A percentile compares a stretch with the other conserved stretches of the same genome.
phyloP scores from a whole-genome alignment of 2,113 vertebrate species.

The Calypte anna region DNA sequence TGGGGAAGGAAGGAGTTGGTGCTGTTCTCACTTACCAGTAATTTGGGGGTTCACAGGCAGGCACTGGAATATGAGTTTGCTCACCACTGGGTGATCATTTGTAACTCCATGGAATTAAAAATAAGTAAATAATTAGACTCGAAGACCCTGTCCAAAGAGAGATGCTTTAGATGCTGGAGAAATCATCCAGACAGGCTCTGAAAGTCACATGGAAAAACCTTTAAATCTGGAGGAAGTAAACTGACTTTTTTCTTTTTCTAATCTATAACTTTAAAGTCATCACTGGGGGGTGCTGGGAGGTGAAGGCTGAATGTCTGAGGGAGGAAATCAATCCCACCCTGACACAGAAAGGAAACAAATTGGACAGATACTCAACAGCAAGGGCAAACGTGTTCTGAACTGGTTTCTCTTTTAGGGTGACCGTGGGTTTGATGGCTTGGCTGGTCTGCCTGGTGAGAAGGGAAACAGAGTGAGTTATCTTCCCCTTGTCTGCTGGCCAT shows the following conservation, averaged over 20 bases:
- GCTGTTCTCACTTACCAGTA: rapidly evolving
- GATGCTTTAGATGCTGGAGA: neutral
- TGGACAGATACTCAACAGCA: neutral
- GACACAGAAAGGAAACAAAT: neutral
- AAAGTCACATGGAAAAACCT: neutral
- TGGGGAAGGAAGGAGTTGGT: neutral
- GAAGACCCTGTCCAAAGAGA: neutral
- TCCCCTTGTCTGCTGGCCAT: neutral
- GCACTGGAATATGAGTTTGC: neutral
- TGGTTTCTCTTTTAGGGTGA: conserved; percentile 84
- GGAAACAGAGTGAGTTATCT: conserved; percentile 88
- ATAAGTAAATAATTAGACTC: neutral
- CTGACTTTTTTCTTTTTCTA: neutral
- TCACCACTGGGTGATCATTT: neutral
- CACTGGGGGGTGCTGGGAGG: neutral
- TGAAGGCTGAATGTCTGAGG: neutral
- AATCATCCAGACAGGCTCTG: neutral
- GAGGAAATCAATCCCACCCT: neutral
- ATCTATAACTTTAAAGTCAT: neutral
- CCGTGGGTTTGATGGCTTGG: conserved; percentile 93
- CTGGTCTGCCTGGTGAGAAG: conserved; percentile 96
- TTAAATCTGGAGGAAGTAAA: neutral
- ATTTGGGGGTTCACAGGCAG: neutral
- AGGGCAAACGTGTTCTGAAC: neutral
- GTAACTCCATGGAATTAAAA: neutral